Percentiles rank a stretch among this genome's conserved stretches.
Conservation (phyloP, 1,140 invertebrate genomes). For the Orius insidiosus region DNA sequence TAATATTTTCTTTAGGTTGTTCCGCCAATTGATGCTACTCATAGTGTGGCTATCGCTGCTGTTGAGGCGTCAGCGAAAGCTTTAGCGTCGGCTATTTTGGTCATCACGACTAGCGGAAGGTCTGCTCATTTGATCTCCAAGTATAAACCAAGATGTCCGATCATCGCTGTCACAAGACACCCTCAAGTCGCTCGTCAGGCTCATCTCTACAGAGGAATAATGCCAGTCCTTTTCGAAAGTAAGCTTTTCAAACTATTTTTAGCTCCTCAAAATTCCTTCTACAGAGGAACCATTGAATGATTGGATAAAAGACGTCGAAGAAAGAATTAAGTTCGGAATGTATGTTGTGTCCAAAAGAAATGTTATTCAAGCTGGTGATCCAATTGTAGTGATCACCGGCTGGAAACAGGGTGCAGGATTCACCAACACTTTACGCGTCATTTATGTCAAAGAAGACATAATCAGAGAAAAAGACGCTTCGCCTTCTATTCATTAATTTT, state of each 20-base stretch:
- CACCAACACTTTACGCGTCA: conserved; percentile 91
- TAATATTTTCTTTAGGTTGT: conserved; percentile 32
- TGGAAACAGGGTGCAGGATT: conserved; percentile 47
- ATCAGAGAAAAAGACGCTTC: no score
- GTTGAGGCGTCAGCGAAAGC: conserved; percentile 90
- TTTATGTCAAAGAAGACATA: conserved; percentile 48
- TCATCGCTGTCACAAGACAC: conserved; percentile 85
- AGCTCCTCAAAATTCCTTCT: background rate
- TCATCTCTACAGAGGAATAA: conserved; percentile 84
- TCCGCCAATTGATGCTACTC: conserved; percentile 70
- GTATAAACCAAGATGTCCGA: conserved; percentile 88
- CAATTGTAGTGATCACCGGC: conserved; percentile 4
- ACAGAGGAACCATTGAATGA: conserved; percentile 6
- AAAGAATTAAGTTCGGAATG: conserved; percentile 6
- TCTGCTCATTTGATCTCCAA: conserved; percentile 85
- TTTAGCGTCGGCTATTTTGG: conserved; percentile 81
- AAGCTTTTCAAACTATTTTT: conserved; percentile 21
- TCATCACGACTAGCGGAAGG: conserved; percentile 87
- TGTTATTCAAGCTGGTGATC: conserved; percentile 1
- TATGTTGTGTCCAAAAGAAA: background rate
- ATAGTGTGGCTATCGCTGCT: conserved; percentile 87
- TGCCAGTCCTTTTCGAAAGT: conserved; percentile 83
- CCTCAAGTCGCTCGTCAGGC: conserved; percentile 78
- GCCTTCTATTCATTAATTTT: no score
- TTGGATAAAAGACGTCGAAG: conserved; percentile 6